Evolutionary conservation across 2,797 vertebrate species (phyloP), one percentile per base, ranked within the genome.

Genomic region (Thaleichthys pacificus): DNA sequence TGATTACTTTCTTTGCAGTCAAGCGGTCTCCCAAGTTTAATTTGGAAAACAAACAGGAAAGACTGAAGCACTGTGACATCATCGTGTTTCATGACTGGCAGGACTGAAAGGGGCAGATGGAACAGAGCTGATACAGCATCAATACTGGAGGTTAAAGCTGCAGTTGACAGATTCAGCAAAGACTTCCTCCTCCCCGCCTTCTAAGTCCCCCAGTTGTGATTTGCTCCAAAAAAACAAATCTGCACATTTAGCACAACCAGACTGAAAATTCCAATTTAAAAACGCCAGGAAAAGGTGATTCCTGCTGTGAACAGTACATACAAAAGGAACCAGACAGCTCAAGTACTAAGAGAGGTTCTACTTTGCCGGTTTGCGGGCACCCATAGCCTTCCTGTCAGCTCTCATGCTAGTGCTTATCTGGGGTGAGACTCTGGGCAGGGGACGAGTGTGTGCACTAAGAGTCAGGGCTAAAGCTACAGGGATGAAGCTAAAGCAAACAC

Each of bases 81-180:
- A 72, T 61, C 58, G 66, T 35, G 64, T 66, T 38, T 65, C 62
- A 22, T 72, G 61, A 64, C 0, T 56, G 17, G 42, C 42, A 47
- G 42, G 42, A 47, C 12, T 14, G 42, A 17, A 26, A 12, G 3
- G 64, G 9, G 49, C 22, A 64, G 70, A 61, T 65, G 63, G 56
- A 75, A 76, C 83, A 69, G 74, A 80, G 71, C 79, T 21, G 11
- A 86, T 68, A 77, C 83, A 82, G 89, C 87, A 89, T 42, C 71
- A 84, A 88, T 86, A 83, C 71, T 32, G 42, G 14, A 65, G 26
- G 70, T 82, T 81, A 82, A 80, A 88, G 75, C 58, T 76, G 35
- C 19, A 6, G 75, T 32, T 64, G 66, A 19, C 74, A 71, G 71
- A 78, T 83, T 86, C 84, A 85, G 83, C 88, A 86, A 60, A 74